These are phyloP conservation scores for Vombatus ursinus DNA, from an alignment of 2,113 vertebrate species.

Conservation along the genomic window DNA sequence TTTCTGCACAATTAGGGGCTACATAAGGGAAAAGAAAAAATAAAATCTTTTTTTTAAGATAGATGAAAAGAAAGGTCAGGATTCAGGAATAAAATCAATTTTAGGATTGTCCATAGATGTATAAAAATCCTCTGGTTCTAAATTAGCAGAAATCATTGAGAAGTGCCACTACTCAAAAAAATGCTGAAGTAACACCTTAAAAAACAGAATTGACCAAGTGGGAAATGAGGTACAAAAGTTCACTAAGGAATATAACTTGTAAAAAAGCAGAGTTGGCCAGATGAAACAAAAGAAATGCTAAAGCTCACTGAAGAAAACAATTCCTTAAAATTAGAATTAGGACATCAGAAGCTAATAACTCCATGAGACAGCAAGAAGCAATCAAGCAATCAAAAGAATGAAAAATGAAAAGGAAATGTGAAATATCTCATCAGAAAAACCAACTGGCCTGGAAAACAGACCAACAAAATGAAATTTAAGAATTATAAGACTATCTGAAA, in stretches of 20 bases:
- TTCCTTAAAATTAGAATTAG: neutral
- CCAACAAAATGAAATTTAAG: neutral
- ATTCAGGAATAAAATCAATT: neutral
- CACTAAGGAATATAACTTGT: neutral
- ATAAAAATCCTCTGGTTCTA: neutral
- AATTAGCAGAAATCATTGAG: neutral
- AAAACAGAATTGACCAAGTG: too few species aligned
- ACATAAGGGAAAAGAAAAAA: neutral
- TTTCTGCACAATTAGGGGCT: neutral
- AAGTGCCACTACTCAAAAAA: neutral
- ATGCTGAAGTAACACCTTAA: neutral
- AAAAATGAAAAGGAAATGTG: neutral
- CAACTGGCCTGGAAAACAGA: neutral
- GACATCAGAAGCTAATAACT: neutral
- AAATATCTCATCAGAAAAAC: neutral
- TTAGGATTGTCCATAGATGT: neutral
- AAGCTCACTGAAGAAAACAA: neutral
- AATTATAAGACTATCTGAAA: neutral
- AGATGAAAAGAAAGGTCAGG: neutral
- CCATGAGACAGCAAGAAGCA: neutral
- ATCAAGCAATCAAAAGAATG: neutral
- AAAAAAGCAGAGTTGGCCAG: neutral
- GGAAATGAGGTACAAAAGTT: too few species aligned
- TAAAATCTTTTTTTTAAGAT: neutral
- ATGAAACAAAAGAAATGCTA: too few species aligned